Conservation (phyloP, 2,888 invertebrate species). For the Harpalus rufipes region DNA sequence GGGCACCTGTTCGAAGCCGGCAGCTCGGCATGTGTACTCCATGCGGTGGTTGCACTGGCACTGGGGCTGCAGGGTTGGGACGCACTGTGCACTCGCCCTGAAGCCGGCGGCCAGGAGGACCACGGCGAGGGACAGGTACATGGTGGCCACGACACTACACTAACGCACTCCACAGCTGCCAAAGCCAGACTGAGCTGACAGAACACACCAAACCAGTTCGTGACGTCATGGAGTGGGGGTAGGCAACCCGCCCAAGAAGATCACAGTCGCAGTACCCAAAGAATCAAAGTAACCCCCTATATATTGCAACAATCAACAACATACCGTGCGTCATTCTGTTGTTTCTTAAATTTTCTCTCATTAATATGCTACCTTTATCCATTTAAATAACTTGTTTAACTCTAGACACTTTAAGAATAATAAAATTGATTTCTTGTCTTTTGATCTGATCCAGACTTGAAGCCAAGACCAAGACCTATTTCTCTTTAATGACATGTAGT, state of each 20-base stretch:
- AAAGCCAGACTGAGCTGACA: background rate
- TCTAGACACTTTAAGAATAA: no score
- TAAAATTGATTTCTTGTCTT: no score
- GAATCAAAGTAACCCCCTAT: no score
- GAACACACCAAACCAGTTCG: background rate
- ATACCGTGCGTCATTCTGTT: no score
- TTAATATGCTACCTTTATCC: no score
- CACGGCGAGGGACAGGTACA: slow-evolving; percentile 72
- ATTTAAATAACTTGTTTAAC: no score
- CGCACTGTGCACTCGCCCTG: slow-evolving; percentile 5
- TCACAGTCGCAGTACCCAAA: no score
- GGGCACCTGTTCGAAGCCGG: slow-evolving; percentile 72
- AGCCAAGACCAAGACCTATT: no score
- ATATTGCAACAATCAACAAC: no score
- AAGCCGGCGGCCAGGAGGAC: slow-evolving; percentile 53
- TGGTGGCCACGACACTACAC: slow-evolving; percentile 69
- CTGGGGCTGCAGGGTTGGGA: slow-evolving; percentile 1
- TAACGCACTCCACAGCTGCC: slow-evolving; percentile 5
- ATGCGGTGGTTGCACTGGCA: slow-evolving; percentile 68
- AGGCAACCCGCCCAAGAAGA: background rate
- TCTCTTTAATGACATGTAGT: no score
- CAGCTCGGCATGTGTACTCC: slow-evolving; percentile 73
- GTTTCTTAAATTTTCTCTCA: no score
- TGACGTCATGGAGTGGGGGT: slow-evolving; percentile 21
- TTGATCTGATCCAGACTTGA: no score